Evolutionary conservation across 1,140 invertebrate species (phyloP), one percentile per base, ranked within the genome.

Genomic region (Leptopilina boulardi): DNA sequence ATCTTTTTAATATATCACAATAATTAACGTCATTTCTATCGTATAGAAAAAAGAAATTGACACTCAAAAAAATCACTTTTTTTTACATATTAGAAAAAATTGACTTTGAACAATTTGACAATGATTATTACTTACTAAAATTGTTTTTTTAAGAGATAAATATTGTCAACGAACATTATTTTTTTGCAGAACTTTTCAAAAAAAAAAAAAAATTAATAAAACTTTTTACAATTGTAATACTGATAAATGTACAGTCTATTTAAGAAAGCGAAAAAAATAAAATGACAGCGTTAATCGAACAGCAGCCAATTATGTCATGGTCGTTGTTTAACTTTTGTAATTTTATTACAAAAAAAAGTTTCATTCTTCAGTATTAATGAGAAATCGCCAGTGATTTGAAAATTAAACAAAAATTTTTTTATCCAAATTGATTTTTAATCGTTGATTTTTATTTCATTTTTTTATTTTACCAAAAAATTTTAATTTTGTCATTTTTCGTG

Each of bases 171-270:
- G 23, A 66, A 44, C 15, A 66, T 66, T 9, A 19, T 10, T 18
- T 21, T 18, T 56, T 42, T 23, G 54, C 6, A 56, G 54, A 66
- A 66, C 30, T 30, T 66, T 30, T 23, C 15, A n/a, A 66, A n/a
- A n/a, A n/a, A n/a, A n/a, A n/a, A n/a, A n/a, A n/a, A n/a, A n/a
- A 13, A 15, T 66, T 15, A 26, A 23, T n/a, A 34, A 51, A 38
- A 38, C 8, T 41, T 73, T 30, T 66, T 66, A 8, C 71, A 70
- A n/a, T 80, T 81, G 76, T 84, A 87, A 85, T 86, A 87, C 85
- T 84, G 85, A 87, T 82, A 73, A 86, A 79, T 84, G 79, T 73
- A 80, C 81, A 82, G 79, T 80, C 77, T 81, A 70, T 71, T n/a
- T 74, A 23, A 66, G 59, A 66, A 66, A 51, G 15, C 34, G 9